A percentile compares a stretch with the other conserved stretches of the same genome.
Conservation (phyloP, 1,140 invertebrate species). For the Propsilocerus akamusi region DNA sequence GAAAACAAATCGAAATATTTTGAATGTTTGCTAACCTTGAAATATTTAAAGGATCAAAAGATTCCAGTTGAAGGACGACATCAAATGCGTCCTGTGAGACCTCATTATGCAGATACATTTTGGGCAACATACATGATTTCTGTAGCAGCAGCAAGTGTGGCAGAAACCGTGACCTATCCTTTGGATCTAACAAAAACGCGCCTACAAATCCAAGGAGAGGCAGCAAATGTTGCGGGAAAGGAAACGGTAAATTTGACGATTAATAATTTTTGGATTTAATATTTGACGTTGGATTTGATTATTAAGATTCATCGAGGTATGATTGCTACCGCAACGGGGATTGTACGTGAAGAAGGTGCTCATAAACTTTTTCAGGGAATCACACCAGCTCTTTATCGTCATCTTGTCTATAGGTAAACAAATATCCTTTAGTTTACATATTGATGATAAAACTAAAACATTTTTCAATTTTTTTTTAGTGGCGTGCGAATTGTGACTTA, state of each 20-base stretch:
- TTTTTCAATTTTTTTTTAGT: too few species aligned
- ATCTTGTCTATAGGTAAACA: slow-evolving; percentile 63
- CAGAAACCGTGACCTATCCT: slow-evolving; percentile 74
- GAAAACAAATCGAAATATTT: neutral
- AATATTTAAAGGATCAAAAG: neutral
- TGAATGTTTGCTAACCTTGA: neutral
- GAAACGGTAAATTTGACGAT: slow-evolving; percentile 5
- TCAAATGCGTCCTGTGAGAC: neutral
- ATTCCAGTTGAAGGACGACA: neutral
- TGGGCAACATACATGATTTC: slow-evolving; percentile 44
- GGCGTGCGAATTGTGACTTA: slow-evolving; percentile 52
- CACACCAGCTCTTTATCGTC: slow-evolving; percentile 70
- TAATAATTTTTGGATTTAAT: slow-evolving; percentile 6
- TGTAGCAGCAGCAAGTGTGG: slow-evolving; percentile 42
- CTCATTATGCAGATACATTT: slow-evolving; percentile 26
- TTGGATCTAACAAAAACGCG: slow-evolving; percentile 82
- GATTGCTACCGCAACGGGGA: slow-evolving; percentile 58
- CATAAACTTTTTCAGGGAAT: slow-evolving; percentile 72
- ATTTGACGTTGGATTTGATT: neutral
- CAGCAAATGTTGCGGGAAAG: slow-evolving; percentile 26
- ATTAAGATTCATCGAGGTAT: slow-evolving; percentile 44
- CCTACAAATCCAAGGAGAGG: slow-evolving; percentile 79
- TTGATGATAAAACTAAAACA: too few species aligned
- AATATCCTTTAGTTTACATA: too few species aligned
- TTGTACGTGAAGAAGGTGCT: slow-evolving; percentile 57